Evolutionary conservation across 2,888 invertebrate genomes (phyloP), one percentile per base, ranked within the genome.

Genomic region (Orthonevra nobilis): DNA sequence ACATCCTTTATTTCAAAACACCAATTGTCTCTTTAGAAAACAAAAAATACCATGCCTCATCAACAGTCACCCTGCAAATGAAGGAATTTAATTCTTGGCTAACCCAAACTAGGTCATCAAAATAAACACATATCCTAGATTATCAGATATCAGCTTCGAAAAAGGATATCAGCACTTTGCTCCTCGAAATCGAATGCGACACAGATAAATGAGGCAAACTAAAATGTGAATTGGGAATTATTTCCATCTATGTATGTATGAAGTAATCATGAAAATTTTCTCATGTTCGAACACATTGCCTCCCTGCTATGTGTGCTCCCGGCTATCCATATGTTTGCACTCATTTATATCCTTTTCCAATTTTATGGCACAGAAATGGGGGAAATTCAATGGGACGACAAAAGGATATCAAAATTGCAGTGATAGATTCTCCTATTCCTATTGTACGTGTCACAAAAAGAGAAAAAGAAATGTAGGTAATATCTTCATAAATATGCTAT

Each of bases 141-240:
- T n/a, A n/a, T n/a, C 48, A 36, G 56, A 61, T 68, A 34, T 32
- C 26, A 9, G 30, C 12, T 34, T 42, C 19, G 7, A n/a, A 58
- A 58, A 68, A 32, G 46, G 40, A 66, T 58, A 58, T 72, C 77
- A 73, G 66, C 56, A 73, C 28, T 56, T 23, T 61, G 60, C 15
- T 48, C 56, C 38, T n/a, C n/a, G n/a, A 28, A 61, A 79, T 79
- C 73, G 79, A 73, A 79, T 73, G 79, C 73, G 73, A 61, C 79
- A 73, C 79, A 79, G 73, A 66, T 79, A 73, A 36, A 50, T 38
- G 46, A 60, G 26, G 19, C 70, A 56, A 52, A 63, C 44, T 58
- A 50, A 17, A 42, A 64, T 52, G 66, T 30, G 40, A 61, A 64
- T 58, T 72, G 58, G 58, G 58, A 64, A 72, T 68, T 34, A 79